These are phyloP conservation scores for Yponomeuta malinellus DNA, from an alignment of 2,888 invertebrate genomes.

Conservation along the genomic window DNA sequence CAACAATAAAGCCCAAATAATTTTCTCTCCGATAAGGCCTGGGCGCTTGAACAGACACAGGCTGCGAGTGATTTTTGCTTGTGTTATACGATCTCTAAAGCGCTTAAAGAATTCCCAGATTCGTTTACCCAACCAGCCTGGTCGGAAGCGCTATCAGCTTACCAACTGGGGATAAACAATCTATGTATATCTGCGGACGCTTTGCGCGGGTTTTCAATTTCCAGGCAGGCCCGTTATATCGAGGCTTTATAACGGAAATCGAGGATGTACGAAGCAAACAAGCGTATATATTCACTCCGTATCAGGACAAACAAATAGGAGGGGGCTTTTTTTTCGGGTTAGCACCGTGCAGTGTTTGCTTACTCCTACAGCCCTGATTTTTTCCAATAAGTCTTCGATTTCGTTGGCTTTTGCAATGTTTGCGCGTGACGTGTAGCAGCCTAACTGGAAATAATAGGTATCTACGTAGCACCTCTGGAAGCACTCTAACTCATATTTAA, in stretches of 20 bases:
- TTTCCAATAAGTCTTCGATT: neutral
- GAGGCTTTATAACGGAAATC: conserved; percentile 13
- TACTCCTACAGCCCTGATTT: neutral
- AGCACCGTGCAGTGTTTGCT: neutral
- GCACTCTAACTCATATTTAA: too few relatives aligned
- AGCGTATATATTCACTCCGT: conserved; percentile 8
- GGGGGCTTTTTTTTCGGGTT: neutral
- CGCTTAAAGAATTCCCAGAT: neutral
- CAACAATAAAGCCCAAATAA: too few relatives aligned
- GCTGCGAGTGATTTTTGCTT: too few relatives aligned
- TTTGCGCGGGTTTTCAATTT: conserved; percentile 7
- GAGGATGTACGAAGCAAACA: conserved; percentile 8
- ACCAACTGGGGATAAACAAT: neutral
- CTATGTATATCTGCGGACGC: conserved; percentile 1
- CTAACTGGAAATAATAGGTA: neutral
- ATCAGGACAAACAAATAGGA: conserved; percentile 6
- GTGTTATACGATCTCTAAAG: too few relatives aligned
- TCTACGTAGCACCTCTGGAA: too few relatives aligned
- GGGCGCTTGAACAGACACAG: too few relatives aligned
- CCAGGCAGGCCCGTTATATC: neutral
- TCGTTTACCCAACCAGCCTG: neutral
- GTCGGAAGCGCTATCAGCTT: neutral
- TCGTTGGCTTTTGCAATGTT: neutral
- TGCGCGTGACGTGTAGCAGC: neutral
- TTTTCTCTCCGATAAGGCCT: too few relatives aligned